These are phyloP conservation scores for Odontocolon sp. DNA, from an alignment of 2,888 invertebrate species.

Conservation along the genomic window DNA sequence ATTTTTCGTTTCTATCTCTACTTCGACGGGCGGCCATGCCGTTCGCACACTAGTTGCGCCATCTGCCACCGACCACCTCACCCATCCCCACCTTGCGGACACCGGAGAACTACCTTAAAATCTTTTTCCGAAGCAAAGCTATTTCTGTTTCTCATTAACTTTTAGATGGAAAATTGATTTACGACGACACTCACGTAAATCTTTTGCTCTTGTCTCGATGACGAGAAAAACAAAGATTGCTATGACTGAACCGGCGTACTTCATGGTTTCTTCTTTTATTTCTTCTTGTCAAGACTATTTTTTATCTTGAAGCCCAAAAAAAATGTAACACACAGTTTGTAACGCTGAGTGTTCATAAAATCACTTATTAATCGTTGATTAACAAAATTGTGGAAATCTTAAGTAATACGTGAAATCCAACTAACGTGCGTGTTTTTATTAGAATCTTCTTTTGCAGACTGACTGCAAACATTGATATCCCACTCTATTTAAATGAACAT, in stretches of 20 bases:
- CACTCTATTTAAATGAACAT: slow-evolving; percentile 72
- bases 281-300: not conserved
- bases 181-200: slow-evolving; percentile 50
- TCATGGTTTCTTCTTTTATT: slow-evolving; percentile 14
- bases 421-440: slow-evolving; percentile 7
- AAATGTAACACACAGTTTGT: no score
- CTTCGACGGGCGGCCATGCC: no score
- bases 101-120: no score
- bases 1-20: no score
- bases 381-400: not conserved
- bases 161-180: not conserved
- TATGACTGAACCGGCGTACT: slow-evolving; percentile 14
- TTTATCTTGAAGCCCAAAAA: no score
- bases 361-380: no score
- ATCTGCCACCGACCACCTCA: no score
- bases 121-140: no score
- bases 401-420: slow-evolving; percentile 33
- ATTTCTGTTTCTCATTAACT: no score
- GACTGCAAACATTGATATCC: slow-evolving; percentile 70
- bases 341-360: no score
- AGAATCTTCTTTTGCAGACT: slow-evolving; percentile 63
- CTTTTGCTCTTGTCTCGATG: slow-evolving; percentile 2
- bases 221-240: slow-evolving; percentile 11
- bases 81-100: no score
- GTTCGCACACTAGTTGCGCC: no score